Evolutionary conservation across 2,888 invertebrate species (phyloP), one percentile per base, ranked within the genome.

Genomic region (Oscheius myriophilus): DNA sequence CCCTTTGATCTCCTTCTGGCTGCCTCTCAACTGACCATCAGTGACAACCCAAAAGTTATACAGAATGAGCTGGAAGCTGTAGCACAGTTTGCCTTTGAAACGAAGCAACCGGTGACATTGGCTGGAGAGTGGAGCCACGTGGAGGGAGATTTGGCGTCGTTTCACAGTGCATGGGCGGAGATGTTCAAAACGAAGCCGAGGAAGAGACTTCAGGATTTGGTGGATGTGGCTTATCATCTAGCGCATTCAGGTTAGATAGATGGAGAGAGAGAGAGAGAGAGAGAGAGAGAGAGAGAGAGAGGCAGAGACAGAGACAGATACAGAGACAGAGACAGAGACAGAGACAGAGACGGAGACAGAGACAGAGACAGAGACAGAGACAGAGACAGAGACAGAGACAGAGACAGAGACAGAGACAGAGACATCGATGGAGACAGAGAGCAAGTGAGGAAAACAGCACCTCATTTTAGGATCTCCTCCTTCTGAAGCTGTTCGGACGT

Each of bases 151-250:
- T 57, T 68, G 49, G 25, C 69, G 3, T 68, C 61, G 11, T 75
- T 73, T 61, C 81, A 81, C 62, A 33, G 69, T 11, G 76, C 76
- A 3, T 81, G 81, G 81, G 76, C 78, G 18, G 76, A 81, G 49
- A 66, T 75, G 55, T 79, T 62, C 68, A 80, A 80, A 62, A 72
- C 75, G 53, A 73, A 76, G 54, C 64, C 70, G 46, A 61, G 76
- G 21, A 78, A 78, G 64, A 73, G 62, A n/a, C 74, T 78, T 0
- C 78, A 79, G 52, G 81, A 81, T 61, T 52, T 81, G 2, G 70
- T 77, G 33, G 76, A 79, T 49, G 65, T 81, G n/a, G 81, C 81
- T 6, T 81, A 76, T 65, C 81, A 81, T 54, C 67, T 81, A 12
- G 73, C 81, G 2, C 79, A 76, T 49, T 81, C 81, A 0, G 59